Conservation (phyloP, 2,888 invertebrate genomes). For the Campopleginae sp. region DNA sequence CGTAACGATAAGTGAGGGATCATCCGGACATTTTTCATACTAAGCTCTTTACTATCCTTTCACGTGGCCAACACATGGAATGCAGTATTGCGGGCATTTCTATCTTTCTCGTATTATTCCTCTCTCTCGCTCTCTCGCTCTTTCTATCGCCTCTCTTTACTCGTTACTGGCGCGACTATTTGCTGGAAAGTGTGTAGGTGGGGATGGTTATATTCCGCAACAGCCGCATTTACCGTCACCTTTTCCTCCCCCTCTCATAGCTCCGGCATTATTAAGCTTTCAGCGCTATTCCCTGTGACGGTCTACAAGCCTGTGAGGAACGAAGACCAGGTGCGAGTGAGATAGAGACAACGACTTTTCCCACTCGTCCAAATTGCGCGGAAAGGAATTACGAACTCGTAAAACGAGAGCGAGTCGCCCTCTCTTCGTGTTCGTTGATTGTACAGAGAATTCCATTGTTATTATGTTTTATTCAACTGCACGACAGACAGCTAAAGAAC, state of each 20-base stretch:
- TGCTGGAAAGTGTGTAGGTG: slow-evolving; percentile 10
- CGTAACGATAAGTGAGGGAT: slow-evolving; percentile 73
- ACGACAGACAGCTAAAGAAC: slow-evolving; percentile 21
- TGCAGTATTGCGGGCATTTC: slow-evolving; percentile 54
- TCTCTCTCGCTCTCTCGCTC: slow-evolving; percentile 55
- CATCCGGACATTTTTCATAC: slow-evolving; percentile 80
- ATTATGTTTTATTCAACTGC: slow-evolving; percentile 40
- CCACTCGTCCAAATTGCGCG: slow-evolving; percentile 76
- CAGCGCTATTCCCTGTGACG: slow-evolving; percentile 50
- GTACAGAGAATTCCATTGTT: slow-evolving; percentile 52
- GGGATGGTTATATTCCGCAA: slow-evolving; percentile 63
- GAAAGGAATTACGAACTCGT: slow-evolving; percentile 77
- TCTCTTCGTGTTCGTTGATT: slow-evolving; percentile 31
- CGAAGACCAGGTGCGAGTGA: slow-evolving; percentile 10
- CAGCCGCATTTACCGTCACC: slow-evolving; percentile 66
- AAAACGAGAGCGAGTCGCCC: slow-evolving; percentile 56
- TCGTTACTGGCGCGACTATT: slow-evolving; percentile 40
- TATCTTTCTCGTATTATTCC: slow-evolving; percentile 61
- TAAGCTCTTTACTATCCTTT: slow-evolving; percentile 75
- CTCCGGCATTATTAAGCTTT: slow-evolving; percentile 68
- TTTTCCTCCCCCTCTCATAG: slow-evolving; percentile 67
- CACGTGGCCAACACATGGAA: slow-evolving; percentile 52
- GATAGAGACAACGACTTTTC: slow-evolving; percentile 57
- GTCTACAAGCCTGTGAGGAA: slow-evolving; percentile 43
- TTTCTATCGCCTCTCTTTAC: slow-evolving; percentile 40